These are phyloP conservation scores for Thalassarche chlororhynchos DNA, from an alignment of 2,113 vertebrate species.

Conservation along the genomic window DNA sequence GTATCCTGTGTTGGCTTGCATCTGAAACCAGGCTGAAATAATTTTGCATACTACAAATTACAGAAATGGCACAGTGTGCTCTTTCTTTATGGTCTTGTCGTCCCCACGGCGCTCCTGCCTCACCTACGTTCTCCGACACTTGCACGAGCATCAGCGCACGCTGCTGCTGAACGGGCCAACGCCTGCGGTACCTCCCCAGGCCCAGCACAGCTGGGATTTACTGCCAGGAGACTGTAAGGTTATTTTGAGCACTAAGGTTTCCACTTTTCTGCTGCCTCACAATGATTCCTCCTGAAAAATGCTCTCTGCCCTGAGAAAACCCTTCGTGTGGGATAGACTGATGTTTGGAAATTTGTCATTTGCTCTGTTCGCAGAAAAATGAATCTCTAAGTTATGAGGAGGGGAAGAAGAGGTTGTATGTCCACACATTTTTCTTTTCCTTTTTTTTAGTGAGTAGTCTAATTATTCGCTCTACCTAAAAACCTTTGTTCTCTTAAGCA, in stretches of 20 bases:
- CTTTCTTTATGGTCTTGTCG: not conserved
- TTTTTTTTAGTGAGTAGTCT: no score
- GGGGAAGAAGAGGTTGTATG: not conserved
- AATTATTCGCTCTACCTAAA: not conserved
- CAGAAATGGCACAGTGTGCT: not conserved
- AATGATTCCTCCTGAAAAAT: not conserved
- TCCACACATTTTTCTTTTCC: not conserved
- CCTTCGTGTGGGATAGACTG: not conserved
- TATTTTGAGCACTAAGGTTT: not conserved
- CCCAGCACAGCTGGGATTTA: no score
- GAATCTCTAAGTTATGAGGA: not conserved
- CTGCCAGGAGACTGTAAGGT: not conserved
- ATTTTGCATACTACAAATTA: not conserved
- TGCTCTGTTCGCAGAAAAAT: not conserved
- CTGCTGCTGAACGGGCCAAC: not conserved
- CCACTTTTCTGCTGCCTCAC: no score
- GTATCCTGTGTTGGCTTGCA: not conserved
- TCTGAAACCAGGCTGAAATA: not conserved
- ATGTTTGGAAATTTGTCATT: not conserved
- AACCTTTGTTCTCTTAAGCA: not conserved
- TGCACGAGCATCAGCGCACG: not conserved
- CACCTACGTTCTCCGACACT: not conserved
- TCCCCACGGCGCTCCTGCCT: not conserved
- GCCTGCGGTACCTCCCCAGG: accelerated
- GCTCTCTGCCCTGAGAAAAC: not conserved